Evolutionary conservation across 2,797 vertebrate genomes (phyloP).

Genomic region (Sebastiscus tertius): DNA sequence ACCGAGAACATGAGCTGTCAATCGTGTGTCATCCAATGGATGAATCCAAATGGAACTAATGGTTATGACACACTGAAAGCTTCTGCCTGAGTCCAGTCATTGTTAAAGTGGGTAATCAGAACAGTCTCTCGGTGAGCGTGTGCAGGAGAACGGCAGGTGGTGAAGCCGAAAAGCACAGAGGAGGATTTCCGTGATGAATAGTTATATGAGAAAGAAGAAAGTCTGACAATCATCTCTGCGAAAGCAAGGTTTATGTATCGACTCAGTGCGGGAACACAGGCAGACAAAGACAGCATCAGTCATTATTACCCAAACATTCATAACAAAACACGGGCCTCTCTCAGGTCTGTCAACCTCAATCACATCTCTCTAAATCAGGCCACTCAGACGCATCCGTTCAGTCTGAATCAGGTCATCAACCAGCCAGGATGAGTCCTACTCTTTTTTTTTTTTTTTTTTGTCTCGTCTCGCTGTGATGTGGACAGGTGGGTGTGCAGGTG

Average conservation of each 20-base stretch:
- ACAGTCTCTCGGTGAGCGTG: not conserved
- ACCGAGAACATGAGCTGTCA: slow-evolving; percentile 46
- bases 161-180: not conserved
- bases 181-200: not conserved
- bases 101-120: slow-evolving; percentile 28
- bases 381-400: slow-evolving; percentile 48
- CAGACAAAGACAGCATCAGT: slow-evolving; percentile 22
- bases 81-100: slow-evolving; percentile 37
- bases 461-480: slow-evolving; percentile 44
- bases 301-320: slow-evolving; percentile 38
- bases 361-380: slow-evolving; percentile 49
- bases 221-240: slow-evolving; percentile 6
- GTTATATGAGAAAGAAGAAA: not conserved
- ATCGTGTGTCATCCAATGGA: slow-evolving; percentile 42
- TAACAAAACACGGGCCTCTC: slow-evolving; percentile 21
- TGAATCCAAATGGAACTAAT: slow-evolving; percentile 54
- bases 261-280: not conserved
- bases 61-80: slow-evolving; percentile 36
- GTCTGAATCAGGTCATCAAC: slow-evolving; percentile 68
- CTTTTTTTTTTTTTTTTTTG: not conserved
- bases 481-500: slow-evolving; percentile 81
- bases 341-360: slow-evolving; percentile 41
- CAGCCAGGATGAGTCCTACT: slow-evolving; percentile 37
- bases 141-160: not conserved
- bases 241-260: slow-evolving; percentile 1